phyloP scores from a whole-genome alignment of 2,888 invertebrate genomes.

The Lasiommata megera region DNA sequence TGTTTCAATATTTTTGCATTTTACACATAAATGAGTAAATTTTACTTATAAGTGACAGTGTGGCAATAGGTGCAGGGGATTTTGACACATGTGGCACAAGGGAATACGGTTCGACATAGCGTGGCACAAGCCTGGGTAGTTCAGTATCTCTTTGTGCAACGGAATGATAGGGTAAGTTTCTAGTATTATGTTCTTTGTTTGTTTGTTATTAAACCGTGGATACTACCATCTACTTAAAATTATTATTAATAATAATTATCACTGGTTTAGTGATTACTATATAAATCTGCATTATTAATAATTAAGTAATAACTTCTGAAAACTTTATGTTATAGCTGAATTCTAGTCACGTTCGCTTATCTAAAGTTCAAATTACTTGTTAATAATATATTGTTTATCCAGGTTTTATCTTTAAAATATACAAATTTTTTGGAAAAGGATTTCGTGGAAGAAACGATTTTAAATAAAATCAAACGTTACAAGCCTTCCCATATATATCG shows the following conservation, averaged over 20 bases:
- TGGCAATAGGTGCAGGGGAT: slow-evolving; percentile 47
- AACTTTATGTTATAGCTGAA: too few species aligned
- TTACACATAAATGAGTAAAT: slow-evolving; percentile 24
- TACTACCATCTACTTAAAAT: not conserved
- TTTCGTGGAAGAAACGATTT: too few species aligned
- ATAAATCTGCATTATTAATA: not conserved
- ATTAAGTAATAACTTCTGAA: too few species aligned
- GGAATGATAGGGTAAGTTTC: slow-evolving; percentile 73
- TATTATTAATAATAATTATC: too few species aligned
- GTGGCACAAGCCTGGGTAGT: slow-evolving; percentile 77
- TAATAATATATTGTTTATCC: too few species aligned
- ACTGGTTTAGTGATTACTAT: too few species aligned
- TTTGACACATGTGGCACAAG: slow-evolving; percentile 74
- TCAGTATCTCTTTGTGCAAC: slow-evolving; percentile 56
- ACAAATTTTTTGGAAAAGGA: too few species aligned
- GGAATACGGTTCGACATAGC: slow-evolving; percentile 72
- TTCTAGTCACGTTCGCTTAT: too few species aligned
- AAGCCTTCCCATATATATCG: too few species aligned
- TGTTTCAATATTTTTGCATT: slow-evolving; percentile 21
- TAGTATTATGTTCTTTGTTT: slow-evolving; percentile 15
- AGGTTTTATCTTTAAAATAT: too few species aligned
- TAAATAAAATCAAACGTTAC: too few species aligned
- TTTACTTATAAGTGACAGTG: slow-evolving; percentile 41
- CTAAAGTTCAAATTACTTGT: too few species aligned
- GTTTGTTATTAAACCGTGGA: slow-evolving; percentile 11